These are phyloP conservation scores for Polydrusus cervinus DNA, from an alignment of 2,888 invertebrate species.

Conservation along the genomic window DNA sequence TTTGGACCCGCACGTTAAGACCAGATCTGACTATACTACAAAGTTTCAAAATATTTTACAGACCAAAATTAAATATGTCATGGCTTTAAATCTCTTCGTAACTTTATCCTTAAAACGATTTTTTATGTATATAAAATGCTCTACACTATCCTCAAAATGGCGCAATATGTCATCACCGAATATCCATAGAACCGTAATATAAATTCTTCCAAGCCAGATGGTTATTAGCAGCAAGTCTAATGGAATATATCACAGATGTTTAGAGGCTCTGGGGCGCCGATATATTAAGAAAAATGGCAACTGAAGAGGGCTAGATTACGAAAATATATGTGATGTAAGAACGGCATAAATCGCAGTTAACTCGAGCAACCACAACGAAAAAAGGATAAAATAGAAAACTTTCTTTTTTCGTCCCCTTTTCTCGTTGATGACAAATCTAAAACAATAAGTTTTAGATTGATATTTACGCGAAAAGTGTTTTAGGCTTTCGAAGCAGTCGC, in stretches of 20 bases:
- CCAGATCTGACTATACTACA: too few species aligned
- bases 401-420: conserved; percentile 56
- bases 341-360: conserved; percentile 70
- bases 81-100: background rate
- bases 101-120: conserved; percentile 10
- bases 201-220: conserved; percentile 35
- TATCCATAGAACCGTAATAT: conserved; percentile 32
- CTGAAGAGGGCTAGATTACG: conserved; percentile 70
- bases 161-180: conserved; percentile 34
- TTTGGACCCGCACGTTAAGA: too few species aligned
- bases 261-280: conserved; percentile 64
- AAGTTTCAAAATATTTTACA: conserved; percentile 1
- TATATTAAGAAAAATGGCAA: conserved; percentile 71
- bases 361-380: conserved; percentile 47
- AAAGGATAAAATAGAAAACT: conserved; percentile 59
- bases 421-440: conserved; percentile 66
- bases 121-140: conserved; percentile 24
- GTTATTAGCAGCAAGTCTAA: conserved; percentile 64
- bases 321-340: conserved; percentile 70
- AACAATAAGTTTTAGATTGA: conserved; percentile 64
- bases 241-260: conserved; percentile 71
- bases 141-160: conserved; percentile 22
- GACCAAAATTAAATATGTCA: conserved; percentile 3
- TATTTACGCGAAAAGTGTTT: conserved; percentile 60
- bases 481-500: conserved; percentile 1